Evolutionary conservation across 2,113 vertebrate species (phyloP).

Genomic region (Sapajus apella): DNA sequence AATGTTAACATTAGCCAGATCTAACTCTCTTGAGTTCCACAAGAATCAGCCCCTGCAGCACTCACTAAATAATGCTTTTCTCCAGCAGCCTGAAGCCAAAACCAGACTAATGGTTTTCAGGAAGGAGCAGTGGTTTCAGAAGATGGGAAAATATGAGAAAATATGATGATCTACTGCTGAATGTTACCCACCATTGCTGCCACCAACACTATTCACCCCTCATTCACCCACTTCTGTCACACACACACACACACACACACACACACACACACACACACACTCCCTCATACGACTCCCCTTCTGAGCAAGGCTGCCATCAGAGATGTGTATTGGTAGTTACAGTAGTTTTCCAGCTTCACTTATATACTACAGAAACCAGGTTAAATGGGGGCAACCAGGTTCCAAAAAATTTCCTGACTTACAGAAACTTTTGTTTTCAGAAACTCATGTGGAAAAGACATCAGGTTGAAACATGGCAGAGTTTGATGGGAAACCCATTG

Average conservation of each 20-base stretch:
- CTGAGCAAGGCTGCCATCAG: not conserved
- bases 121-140: not conserved
- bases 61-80: not conserved
- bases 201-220: not conserved
- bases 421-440: not conserved
- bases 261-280: not conserved
- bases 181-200: not conserved
- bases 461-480: constrained; percentile 2
- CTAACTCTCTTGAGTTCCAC: not conserved
- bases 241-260: not conserved
- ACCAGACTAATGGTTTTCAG: not conserved
- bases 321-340: not conserved
- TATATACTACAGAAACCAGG: not conserved
- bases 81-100: not conserved
- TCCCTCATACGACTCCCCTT: not conserved
- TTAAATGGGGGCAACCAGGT: not conserved
- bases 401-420: not conserved
- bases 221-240: not conserved
- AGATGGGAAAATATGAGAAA: not conserved
- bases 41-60: not conserved
- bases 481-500: not conserved
- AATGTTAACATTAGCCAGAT: not conserved
- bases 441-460: constrained; percentile 4
- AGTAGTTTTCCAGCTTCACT: not conserved
- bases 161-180: not conserved